Evolutionary conservation across 64 coral and sea anemone genomes (phyloP).

Genomic region (Astreopora myriophthalma): DNA sequence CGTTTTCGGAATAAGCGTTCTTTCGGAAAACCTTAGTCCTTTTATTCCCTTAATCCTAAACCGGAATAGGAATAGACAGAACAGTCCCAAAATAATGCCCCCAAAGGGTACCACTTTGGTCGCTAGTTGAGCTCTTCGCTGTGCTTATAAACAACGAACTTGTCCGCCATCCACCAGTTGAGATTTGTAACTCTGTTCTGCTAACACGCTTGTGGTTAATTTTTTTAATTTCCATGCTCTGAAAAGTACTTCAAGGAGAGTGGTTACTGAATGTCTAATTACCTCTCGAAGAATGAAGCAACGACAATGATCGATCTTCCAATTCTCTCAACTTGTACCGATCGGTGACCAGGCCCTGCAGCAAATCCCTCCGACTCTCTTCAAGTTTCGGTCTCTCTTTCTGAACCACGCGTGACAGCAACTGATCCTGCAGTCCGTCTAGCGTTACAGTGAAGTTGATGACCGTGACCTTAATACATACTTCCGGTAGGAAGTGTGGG

Average conservation of each 20-base stretch:
- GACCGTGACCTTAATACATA: constrained; percentile 90
- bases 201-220: background rate
- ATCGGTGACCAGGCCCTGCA: constrained; percentile 80
- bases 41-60: too few relatives aligned
- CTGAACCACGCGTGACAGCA: constrained; percentile 89
- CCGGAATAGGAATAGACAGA: too few relatives aligned
- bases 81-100: too few relatives aligned
- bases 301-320: constrained; percentile 80
- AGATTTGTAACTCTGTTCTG: too few relatives aligned
- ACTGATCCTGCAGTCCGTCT: constrained; percentile 96
- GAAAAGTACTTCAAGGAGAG: background rate
- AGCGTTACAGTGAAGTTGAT: constrained; percentile 97
- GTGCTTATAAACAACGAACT: too few relatives aligned
- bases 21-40: too few relatives aligned
- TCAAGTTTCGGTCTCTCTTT: constrained; percentile 87
- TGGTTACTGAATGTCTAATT: background rate
- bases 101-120: too few relatives aligned
- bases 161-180: too few relatives aligned
- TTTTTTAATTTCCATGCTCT: background rate
- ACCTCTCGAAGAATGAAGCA: constrained; percentile 85
- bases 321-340: constrained; percentile 85
- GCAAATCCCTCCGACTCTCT: constrained; percentile 64
- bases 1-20: too few relatives aligned
- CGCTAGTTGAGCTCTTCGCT: too few relatives aligned
- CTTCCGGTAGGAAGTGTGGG: constrained; percentile 92